Conservation (phyloP, 2,113 vertebrate genomes). For the Takifugu flavidus region DNA sequence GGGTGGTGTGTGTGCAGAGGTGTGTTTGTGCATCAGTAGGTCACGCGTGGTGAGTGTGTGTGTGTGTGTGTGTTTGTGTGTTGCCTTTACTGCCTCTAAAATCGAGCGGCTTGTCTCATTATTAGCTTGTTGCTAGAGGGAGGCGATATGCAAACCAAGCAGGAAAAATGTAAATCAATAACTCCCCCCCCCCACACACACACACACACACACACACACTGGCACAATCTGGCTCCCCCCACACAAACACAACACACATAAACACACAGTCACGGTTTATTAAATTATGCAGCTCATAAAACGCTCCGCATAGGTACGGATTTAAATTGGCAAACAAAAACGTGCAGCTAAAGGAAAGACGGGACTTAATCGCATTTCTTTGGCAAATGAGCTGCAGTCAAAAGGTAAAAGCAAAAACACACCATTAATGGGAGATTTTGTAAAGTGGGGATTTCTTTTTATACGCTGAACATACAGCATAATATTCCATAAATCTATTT, state of each 20-base stretch:
- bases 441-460: conserved; percentile 24
- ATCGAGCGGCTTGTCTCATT: conserved; percentile 74
- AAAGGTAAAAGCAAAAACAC: conserved; percentile 18
- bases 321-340: conserved; percentile 52
- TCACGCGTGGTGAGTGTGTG: conserved; percentile 3
- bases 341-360: conserved; percentile 13
- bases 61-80: conserved; percentile 17
- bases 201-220: conserved; percentile 14
- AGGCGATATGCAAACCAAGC: conserved; percentile 71
- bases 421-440: conserved; percentile 13
- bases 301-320: conserved; percentile 32
- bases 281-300: conserved; percentile 50
- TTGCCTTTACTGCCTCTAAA: conserved; percentile 38
- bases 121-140: conserved; percentile 61
- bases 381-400: conserved; percentile 9
- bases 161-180: conserved; percentile 63
- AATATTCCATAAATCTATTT: conserved; percentile 38
- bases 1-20: conserved; percentile 13
- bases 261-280: conserved; percentile 29
- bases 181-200: conserved; percentile 1
- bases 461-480: conserved; percentile 1
- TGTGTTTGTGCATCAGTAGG: background rate
- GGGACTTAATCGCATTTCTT: conserved; percentile 32
- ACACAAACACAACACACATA: conserved; percentile 11
- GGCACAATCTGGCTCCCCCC: conserved; percentile 4